These are phyloP conservation scores for Hypomecis punctinalis DNA, from an alignment of 2,888 invertebrate species.

Conservation along the genomic window DNA sequence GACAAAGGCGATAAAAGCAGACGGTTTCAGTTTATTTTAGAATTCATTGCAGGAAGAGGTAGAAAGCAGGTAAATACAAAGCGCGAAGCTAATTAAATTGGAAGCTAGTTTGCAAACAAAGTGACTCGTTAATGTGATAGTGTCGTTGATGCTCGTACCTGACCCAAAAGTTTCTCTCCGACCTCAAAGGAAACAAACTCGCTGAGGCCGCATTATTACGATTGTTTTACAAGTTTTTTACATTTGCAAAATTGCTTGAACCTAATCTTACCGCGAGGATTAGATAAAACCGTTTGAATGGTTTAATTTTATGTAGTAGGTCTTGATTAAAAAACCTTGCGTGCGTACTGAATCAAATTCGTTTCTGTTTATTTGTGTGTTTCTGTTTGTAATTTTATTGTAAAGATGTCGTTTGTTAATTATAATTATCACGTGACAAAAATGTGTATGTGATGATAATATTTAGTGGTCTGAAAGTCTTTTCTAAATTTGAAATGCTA, in stretches of 20 bases:
- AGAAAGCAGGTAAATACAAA: conserved; percentile 43
- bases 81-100: conserved; percentile 66
- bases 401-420: too few species aligned
- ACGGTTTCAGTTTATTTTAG: conserved; percentile 25
- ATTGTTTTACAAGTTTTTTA: conserved; percentile 58
- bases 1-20: conserved; percentile 19
- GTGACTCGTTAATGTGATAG: conserved; percentile 71
- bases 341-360: too few species aligned
- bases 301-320: too few species aligned
- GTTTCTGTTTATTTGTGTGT: too few species aligned
- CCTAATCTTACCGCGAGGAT: conserved; percentile 7
- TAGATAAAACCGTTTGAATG: too few species aligned
- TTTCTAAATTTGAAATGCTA: too few species aligned
- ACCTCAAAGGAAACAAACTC: conserved; percentile 57
- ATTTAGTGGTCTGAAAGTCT: too few species aligned
- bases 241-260: conserved; percentile 21
- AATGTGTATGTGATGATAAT: too few species aligned
- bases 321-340: too few species aligned
- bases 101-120: conserved; percentile 64
- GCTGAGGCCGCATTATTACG: conserved; percentile 52
- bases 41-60: conserved; percentile 24
- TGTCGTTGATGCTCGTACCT: conserved; percentile 63
- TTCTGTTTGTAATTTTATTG: too few species aligned
- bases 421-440: too few species aligned
- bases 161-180: conserved; percentile 65